Percentiles rank a stretch among this genome's conserved stretches.
phyloP scores from a whole-genome alignment of 1,140 invertebrate genomes.

The Drosophila baimaii region DNA sequence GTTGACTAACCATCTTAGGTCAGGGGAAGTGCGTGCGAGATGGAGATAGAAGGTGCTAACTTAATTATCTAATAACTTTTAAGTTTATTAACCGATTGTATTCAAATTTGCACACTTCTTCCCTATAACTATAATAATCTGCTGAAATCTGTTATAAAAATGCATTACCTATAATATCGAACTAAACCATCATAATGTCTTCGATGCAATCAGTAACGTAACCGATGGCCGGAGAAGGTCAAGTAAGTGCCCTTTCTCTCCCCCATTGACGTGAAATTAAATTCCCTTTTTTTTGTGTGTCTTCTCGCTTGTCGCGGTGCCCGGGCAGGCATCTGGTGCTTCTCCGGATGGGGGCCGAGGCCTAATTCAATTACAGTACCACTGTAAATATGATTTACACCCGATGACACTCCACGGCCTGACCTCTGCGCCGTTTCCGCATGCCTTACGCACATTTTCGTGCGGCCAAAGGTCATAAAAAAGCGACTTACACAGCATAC shows the following conservation, averaged over 20 bases:
- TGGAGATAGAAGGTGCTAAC: neutral
- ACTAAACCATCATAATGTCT: conserved; percentile 4
- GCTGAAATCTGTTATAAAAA: no score
- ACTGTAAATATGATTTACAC: conserved; percentile 78
- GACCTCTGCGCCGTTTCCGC: conserved; percentile 25
- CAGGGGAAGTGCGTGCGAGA: neutral
- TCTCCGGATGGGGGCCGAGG: conserved; percentile 13
- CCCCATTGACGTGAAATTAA: conserved; percentile 51
- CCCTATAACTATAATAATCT: no score
- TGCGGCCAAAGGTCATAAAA: conserved; percentile 68
- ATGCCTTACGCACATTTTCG: conserved; percentile 70
- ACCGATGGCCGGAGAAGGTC: conserved; percentile 16
- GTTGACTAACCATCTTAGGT: neutral
- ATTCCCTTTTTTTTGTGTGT: conserved; percentile 40
- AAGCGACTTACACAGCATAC: conserved; percentile 57
- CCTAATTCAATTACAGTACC: conserved; percentile 75
- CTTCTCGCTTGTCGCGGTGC: conserved; percentile 8
- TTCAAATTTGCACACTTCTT: no score
- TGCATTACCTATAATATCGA: neutral
- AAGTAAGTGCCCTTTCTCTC: conserved; percentile 44
- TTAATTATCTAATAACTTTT: no score
- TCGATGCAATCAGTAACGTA: no score
- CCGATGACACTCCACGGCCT: conserved; percentile 42
- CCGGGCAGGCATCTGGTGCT: conserved; percentile 2
- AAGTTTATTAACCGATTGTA: neutral